Evolutionary conservation across 1,140 invertebrate genomes (phyloP), one percentile per base, ranked within the genome.

Genomic region (Hyles vespertilio): DNA sequence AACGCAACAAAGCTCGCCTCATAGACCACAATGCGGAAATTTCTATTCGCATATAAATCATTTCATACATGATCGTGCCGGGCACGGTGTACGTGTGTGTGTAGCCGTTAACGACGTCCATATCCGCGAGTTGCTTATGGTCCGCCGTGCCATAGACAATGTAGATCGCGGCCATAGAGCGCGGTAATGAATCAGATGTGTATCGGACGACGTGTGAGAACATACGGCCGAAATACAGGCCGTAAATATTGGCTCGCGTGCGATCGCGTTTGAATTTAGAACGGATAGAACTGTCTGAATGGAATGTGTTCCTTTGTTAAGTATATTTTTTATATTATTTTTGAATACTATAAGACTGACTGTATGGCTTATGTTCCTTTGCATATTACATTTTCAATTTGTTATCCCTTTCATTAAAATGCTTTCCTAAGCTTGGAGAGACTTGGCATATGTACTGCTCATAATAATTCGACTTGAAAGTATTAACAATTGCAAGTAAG

Each of bases 171-270:
- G 68, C 62, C 52, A 43, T 44, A 61, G 69, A 67, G 72, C 69
- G 70, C 70, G 70, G 84, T 84, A 86, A 87, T 87, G 84, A 87
- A 87, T 87, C 84, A 87, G 84, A 87, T 87, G 80, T 84, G 84
- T 87, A 87, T 87, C 84, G 67, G 77, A 12, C 59, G 82, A 85
- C 83, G 84, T 86, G 84, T 87, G 84, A 82, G 83, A 86, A 86
- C 84, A 86, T 79, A 87, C 84, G 83, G 81, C 81, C 84, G 67
- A 84, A 87, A 84, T 86, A 84, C 77, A 69, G 59, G 75, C 75
- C 71, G 81, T 88, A 85, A 87, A 87, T 86, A 86, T 75, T 75
- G 63, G 78, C 79, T 88, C 81, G 85, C 85, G 85, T 88, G 83
- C 77, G 72, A 71, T 47, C 6, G 32, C 7, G 10, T 68, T 56